phyloP scores from a whole-genome alignment of 2,797 vertebrate species.

The Erithacus rubecula region DNA sequence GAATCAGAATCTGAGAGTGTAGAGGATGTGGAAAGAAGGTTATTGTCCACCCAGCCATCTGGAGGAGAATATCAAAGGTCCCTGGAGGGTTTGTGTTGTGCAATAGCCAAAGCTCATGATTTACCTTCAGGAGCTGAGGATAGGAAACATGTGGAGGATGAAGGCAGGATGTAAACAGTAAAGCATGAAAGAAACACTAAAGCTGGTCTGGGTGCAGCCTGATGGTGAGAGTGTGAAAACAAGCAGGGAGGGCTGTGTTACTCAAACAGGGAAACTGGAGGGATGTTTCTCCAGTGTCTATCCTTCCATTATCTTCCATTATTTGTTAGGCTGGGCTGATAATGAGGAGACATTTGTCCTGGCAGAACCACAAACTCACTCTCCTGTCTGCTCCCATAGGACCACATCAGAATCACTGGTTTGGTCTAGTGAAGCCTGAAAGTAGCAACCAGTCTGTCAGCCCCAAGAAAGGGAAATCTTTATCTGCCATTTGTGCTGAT shows the following conservation, averaged over 20 bases:
- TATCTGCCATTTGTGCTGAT: neutral
- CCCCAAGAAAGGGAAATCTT: neutral
- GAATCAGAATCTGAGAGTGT: neutral
- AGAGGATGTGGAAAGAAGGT: neutral
- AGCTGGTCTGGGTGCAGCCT: neutral
- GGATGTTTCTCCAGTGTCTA: neutral
- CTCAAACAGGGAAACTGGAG: conserved; percentile 2
- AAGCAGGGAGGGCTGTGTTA: neutral
- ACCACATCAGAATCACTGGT: neutral
- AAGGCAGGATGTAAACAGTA: conserved; percentile 36
- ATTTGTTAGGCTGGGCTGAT: neutral
- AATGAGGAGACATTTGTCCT: neutral
- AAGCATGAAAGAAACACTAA: neutral
- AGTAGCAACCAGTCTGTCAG: neutral
- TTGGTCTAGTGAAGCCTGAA: neutral
- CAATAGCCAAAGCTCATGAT: neutral
- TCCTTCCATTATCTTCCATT: neutral
- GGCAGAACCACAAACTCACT: neutral
- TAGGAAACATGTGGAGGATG: conserved; percentile 38
- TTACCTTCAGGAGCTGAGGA: conserved; percentile 27
- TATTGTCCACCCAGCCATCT: neutral
- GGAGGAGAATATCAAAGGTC: neutral
- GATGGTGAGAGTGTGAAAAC: neutral
- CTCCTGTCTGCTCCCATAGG: neutral
- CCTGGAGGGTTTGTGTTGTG: neutral